Evolutionary conservation across 2,113 vertebrate species (phyloP).

Genomic region (Cyrtonyx montezumae): DNA sequence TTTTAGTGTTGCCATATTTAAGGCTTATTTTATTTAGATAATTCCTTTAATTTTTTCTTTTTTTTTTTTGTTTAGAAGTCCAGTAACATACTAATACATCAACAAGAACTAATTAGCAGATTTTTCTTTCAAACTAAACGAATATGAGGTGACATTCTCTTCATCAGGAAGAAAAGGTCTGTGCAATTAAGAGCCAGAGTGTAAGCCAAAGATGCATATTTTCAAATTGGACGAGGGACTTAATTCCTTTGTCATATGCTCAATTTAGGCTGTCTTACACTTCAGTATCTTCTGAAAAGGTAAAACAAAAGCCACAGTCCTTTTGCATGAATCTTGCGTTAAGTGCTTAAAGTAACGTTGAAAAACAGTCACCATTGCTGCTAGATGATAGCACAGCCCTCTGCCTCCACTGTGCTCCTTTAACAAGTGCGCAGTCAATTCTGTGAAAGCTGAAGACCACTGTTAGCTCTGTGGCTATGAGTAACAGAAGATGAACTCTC

Average conservation of each 20-base stretch:
- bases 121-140: neutral
- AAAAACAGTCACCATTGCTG: fast-evolving
- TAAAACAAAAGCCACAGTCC: neutral
- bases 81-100: neutral
- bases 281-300: neutral
- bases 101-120: neutral
- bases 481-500: neutral
- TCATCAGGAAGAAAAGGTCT: neutral
- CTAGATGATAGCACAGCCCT: fast-evolving
- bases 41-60: neutral
- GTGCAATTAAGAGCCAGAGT: neutral
- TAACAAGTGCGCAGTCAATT: neutral
- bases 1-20: neutral
- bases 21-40: neutral
- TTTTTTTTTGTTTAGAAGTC: neutral
- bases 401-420: neutral
- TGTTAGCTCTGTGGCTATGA: neutral
- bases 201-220: neutral
- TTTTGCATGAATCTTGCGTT: neutral
- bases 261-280: neutral
- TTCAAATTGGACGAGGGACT: neutral
- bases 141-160: neutral
- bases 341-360: neutral
- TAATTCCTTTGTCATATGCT: neutral
- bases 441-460: neutral